Base-by-base conservation (phyloP, 30 jellyfish, hydroid and myxozoan genomes). In the Pelagia noctiluca region DNA sequence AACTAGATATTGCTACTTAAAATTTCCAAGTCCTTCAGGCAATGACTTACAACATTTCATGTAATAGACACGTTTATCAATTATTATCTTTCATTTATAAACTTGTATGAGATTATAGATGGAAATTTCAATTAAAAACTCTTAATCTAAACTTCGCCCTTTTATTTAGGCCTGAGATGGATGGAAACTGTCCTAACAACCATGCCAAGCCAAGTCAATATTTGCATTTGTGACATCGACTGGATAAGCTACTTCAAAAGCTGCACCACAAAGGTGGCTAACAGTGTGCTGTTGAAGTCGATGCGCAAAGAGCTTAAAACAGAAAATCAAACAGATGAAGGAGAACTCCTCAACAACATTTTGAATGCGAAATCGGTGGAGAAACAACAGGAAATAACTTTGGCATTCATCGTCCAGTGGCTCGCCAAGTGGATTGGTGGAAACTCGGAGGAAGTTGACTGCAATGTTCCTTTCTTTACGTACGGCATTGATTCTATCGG, bases 401-500 rank as follows among this genome's bases (percentile, higher is more conserved):
- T 32, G 13, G 35, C 35, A 42, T 71, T 70, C 61, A 33, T 83
- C 18, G 32, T 34, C 5, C 32, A 62, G 13, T 37, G 85, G 81
- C 82, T 83, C 2, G 81, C 85, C 3, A 30, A 42, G 31, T 83
- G 85, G 73, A 73, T 76, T 19, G 82, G 87, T 3, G 94, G 94
- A 37, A 22, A 42, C 16, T 87, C 70, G 61, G 94, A 83, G 63
- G 94, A 83, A 29, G 63, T 83, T 42, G 94, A 83, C 48, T 31
- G 49, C 42, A 47, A 70, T 71, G 94, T 83, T 35, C 75, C 94
- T 2, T 46, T 83, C 33, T 54, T 70, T 35, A 83, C 79, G 23
- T 83, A 83, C 36, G 94, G 94, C 16, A 76, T 83, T 0, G 94
- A 83, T 23, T 83, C 94, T 1, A 87, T 83, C 25, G 94, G 94